Evolutionary conservation across 2,888 invertebrate species (phyloP), one percentile per base, ranked within the genome.

Genomic region (Drosophila merina): DNA sequence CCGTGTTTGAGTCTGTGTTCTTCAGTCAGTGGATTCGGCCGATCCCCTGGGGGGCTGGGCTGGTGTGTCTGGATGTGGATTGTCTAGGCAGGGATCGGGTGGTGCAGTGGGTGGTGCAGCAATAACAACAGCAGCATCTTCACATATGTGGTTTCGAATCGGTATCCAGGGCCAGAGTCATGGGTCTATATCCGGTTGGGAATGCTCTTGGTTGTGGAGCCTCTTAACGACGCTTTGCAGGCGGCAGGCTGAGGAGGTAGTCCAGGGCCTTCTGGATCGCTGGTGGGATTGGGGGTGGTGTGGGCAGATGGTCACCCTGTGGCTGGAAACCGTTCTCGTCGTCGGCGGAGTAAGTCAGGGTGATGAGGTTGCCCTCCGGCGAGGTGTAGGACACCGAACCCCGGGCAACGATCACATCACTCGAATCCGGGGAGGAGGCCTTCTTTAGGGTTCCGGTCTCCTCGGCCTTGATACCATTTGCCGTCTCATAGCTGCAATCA

Each of bases 391-490:
- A 94, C 74, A 93, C 94, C 0, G 93, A 93, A 26, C 96, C 96
- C 82, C 94, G 93, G 3, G 95, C 94, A 14, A 94, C 92, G 58
- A 95, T 94, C 14, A 95, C 95, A 89, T 95, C 94, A 72, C 93
- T 93, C 4, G 93, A 92, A 73, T 96, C 95, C 0, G 95, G 93
- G 52, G 95, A 93, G 55, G 93, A 93, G 7, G 95, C 94, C 88
- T 95, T 95, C 92, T 96, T 96, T 80, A 96, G 90, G 28, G 95
- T 94, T 12, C 96, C 96, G 12, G 94, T 90, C 92, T 96, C 96
- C 89, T 96, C 95, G 1, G 95, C 96, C 89, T 96, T 95, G 63
- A 96, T 96, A 62, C 96, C 96, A 88, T 96, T 96, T 64, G 95
- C 96, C 20, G 96, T 95, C 92, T 96, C 96, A 88, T 94, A 96